A percentile compares a stretch with the other conserved stretches of the same genome.
Evolutionary conservation across 2,113 vertebrate genomes (phyloP).

Genomic region (Rynchops niger): DNA sequence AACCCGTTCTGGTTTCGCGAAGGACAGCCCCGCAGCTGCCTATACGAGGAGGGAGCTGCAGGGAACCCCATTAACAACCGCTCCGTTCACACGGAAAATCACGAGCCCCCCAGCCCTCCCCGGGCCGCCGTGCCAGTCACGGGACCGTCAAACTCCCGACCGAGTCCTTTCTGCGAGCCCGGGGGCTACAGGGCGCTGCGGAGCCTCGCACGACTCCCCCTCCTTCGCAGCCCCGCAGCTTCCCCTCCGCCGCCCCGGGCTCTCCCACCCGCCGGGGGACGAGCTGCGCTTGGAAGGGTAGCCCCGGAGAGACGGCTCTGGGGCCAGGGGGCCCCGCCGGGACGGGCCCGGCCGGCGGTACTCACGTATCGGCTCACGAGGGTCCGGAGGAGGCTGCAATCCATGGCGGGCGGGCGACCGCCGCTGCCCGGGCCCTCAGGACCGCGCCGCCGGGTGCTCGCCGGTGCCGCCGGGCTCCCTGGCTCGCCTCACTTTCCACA

Average conservation of each 20-base stretch:
- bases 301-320: background rate
- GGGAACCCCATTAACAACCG: background rate
- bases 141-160: background rate
- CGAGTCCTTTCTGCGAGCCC: background rate
- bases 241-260: background rate
- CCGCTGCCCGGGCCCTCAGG: background rate
- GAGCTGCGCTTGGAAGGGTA: background rate
- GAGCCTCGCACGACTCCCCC: background rate
- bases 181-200: background rate
- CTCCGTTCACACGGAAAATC: background rate
- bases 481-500: slow-evolving; percentile 37
- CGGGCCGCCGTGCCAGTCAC: background rate
- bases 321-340: background rate
- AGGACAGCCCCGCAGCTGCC: background rate
- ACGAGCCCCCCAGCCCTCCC: background rate
- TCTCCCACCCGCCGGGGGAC: background rate
- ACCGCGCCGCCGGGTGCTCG: slow-evolving; percentile 7
- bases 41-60: background rate
- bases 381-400: slow-evolving; percentile 86
- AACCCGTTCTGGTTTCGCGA: background rate
- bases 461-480: slow-evolving; percentile 31
- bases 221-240: fast-evolving
- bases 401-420: slow-evolving; percentile 73
- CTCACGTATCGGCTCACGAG: slow-evolving; percentile 94
- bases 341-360: background rate